Percentiles rank a stretch among this genome's conserved stretches.
These are phyloP conservation scores for Drosophila sechellia DNA, from an alignment of 1,140 invertebrate species.

Conservation along the genomic window DNA sequence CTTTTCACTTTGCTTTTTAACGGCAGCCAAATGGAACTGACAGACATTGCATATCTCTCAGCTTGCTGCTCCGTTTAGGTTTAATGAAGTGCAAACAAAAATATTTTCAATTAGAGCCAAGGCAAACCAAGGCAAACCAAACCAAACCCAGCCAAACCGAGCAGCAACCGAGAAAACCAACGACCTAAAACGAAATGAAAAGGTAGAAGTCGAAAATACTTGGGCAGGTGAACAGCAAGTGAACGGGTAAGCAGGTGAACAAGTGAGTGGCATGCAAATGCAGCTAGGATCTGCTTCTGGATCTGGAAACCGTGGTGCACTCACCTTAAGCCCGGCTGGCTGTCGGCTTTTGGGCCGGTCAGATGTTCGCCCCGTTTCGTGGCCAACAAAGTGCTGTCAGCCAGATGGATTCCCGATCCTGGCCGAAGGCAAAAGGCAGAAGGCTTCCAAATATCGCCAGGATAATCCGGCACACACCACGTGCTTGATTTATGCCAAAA, in stretches of 20 bases:
- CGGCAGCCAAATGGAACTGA: slow-evolving; percentile 31
- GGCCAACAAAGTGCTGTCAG: slow-evolving; percentile 30
- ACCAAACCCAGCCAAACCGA: slow-evolving; percentile 16
- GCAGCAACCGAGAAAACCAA: slow-evolving; percentile 20
- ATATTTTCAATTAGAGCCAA: slow-evolving; percentile 75
- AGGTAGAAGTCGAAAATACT: slow-evolving; percentile 20
- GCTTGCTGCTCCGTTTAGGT: slow-evolving; percentile 47
- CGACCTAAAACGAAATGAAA: slow-evolving; percentile 25
- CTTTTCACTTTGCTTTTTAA: slow-evolving; percentile 1
- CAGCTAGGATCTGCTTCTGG: slow-evolving; percentile 15
- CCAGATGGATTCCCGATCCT: slow-evolving; percentile 18
- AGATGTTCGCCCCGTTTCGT: not conserved
- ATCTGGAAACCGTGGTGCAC: slow-evolving; percentile 49
- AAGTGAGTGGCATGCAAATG: slow-evolving; percentile 78
- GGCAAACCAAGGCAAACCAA: slow-evolving; percentile 26
- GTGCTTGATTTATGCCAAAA: slow-evolving; percentile 57
- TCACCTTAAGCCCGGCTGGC: slow-evolving; percentile 62
- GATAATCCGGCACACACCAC: slow-evolving; percentile 32
- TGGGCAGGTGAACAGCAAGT: slow-evolving; percentile 60
- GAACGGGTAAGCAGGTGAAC: slow-evolving; percentile 49
- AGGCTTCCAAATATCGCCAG: slow-evolving; percentile 12
- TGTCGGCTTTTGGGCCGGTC: slow-evolving; percentile 62
- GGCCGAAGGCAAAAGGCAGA: not conserved
- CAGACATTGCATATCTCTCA: slow-evolving; percentile 42
- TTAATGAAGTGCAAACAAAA: slow-evolving; percentile 81